These are phyloP conservation scores for Hemiscyllium ocellatum DNA, from an alignment of 2,113 vertebrate genomes.

Conservation along the genomic window DNA sequence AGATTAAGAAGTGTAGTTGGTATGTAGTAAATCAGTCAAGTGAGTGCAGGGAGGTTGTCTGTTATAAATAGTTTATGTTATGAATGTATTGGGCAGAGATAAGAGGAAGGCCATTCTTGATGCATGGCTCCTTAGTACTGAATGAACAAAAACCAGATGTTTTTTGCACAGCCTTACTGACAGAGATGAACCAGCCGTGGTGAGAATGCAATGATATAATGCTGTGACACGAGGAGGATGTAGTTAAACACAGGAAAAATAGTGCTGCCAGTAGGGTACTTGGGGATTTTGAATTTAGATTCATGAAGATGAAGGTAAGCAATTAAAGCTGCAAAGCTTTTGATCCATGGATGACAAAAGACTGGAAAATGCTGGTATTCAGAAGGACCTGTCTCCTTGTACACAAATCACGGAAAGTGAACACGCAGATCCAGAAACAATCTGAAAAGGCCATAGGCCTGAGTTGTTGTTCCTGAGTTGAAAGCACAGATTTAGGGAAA, in stretches of 20 bases:
- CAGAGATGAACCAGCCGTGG: neutral
- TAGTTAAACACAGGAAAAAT: neutral
- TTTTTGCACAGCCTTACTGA: neutral
- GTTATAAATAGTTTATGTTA: neutral
- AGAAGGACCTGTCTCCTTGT: neutral
- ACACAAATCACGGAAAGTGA: neutral
- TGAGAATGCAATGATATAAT: neutral
- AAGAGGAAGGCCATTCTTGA: neutral
- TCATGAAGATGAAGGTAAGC: neutral
- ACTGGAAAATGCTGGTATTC: neutral
- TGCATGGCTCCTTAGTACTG: neutral
- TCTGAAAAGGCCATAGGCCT: neutral
- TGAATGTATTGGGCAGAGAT: neutral
- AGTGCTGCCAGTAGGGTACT: neutral
- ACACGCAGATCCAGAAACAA: neutral
- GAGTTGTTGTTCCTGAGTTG: too few relatives aligned
- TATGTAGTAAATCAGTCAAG: neutral
- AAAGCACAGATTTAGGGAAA: too few relatives aligned
- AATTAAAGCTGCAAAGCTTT: neutral
- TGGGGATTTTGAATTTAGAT: neutral
- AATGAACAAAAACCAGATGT: constrained; percentile 10
- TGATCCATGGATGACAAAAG: neutral
- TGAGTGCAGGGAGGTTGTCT: neutral
- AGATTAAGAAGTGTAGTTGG: neutral
- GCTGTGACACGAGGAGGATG: neutral